Base-by-base conservation (phyloP, 1,140 invertebrate genomes). In the Parapsyche elsis region DNA sequence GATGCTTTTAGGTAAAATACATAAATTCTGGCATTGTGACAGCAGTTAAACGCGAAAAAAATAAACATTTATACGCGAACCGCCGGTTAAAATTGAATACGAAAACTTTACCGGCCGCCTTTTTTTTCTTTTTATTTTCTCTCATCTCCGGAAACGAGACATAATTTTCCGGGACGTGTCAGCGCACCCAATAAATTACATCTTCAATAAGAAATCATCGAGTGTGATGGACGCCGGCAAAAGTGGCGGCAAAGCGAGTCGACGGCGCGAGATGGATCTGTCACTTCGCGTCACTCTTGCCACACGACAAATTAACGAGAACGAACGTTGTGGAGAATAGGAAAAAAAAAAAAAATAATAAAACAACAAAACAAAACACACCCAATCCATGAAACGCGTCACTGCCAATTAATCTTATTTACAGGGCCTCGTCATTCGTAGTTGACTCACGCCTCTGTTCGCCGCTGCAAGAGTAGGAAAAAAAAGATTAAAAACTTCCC, bases 361-460 rank as follows among this genome's bases (percentile, higher is more conserved):
- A 4, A 38, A 4, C 30, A 38, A 38, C 30, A 38, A 38, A 38
- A 38, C 30, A 38, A 38, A 38, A 38, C 30, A 38, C 30, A 38
- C 30, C 30, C 30, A 38, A 4, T 38, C 30, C 30, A 38, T 38
- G 30, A 53, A 53, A 53, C 12, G 16, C 16, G 21, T 23, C 49
- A 10, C n/a, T 19, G 59, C 59, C 38, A 38, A 71, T 71, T 71
- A 71, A 71, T 71, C 67, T 71, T 71, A 45, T 71, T 71, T 38
- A 45, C 59, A 23, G 7, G n/a, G 2, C 16, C n/a, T 16, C 59
- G 21, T 19, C 59, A 23, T 61, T 61, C 49, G 49, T 16, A 53
- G 49, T 53, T 53, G 49, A 53, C 49, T 53, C 59, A 61, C 16
- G 16, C 59, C 59, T 19, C 59, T 19, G 9, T 21, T n/a, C 49